phyloP scores from a whole-genome alignment of 2,113 vertebrate genomes.

The Sprattus sprattus region DNA sequence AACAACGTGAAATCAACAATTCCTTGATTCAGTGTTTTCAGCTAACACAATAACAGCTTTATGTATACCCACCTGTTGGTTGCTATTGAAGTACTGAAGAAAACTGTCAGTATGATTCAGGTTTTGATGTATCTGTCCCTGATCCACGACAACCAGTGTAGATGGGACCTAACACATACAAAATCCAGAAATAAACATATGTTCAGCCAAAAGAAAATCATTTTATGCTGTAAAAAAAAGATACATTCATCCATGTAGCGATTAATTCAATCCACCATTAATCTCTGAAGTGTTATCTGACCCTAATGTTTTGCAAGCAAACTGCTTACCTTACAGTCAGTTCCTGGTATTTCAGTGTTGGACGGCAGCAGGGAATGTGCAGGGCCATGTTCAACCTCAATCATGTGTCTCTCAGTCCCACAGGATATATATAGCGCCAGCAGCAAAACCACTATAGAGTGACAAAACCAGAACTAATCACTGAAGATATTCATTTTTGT shows the following conservation, averaged over 20 bases:
- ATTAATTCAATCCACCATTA: background rate
- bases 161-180: conserved; percentile 11
- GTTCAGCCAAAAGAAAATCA: background rate
- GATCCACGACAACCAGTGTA: background rate
- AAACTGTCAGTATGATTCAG: background rate
- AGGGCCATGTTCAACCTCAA: background rate
- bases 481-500: background rate
- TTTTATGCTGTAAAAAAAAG: background rate
- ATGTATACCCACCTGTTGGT: background rate
- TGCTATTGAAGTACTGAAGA: background rate
- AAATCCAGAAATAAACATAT: background rate
- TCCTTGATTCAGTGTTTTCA: background rate
- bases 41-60: background rate
- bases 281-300: background rate
- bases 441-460: conserved; percentile 44
- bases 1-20: background rate
- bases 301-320: background rate
- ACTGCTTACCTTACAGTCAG: conserved; percentile 50
- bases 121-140: background rate
- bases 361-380: conserved; percentile 27
- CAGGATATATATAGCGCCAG: conserved; percentile 10
- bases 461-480: background rate
- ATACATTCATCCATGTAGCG: background rate
- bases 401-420: conserved; percentile 22
- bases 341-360: conserved; percentile 54